Percentiles rank a stretch among this genome's conserved stretches.
These are phyloP conservation scores for Myiotriccus ornatus DNA, from an alignment of 2,797 vertebrate species.

Conservation along the genomic window DNA sequence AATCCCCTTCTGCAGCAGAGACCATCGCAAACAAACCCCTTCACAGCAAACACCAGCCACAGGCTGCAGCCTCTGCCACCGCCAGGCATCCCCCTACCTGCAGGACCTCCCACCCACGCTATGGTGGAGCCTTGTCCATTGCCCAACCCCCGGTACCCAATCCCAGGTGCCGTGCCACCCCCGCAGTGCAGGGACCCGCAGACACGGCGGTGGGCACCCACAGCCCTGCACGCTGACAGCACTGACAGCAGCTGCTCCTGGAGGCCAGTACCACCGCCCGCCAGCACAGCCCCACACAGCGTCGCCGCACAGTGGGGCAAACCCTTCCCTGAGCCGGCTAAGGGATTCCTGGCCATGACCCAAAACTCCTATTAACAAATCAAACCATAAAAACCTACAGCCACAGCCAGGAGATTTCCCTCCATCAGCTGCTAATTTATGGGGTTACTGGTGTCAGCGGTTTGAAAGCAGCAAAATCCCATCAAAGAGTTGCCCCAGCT, in stretches of 20 bases:
- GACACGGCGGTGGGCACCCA: neutral
- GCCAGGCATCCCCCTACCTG: neutral
- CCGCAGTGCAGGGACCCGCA: neutral
- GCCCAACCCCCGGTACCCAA: neutral
- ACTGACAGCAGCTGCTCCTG: neutral
- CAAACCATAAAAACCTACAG: slow-evolving; percentile 58
- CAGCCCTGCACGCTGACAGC: rapidly evolving
- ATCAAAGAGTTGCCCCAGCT: slow-evolving; percentile 36
- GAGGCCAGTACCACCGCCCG: rapidly evolving
- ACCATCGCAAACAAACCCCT: neutral
- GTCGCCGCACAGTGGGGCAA: rapidly evolving
- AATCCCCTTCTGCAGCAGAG: neutral
- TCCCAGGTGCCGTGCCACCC: neutral
- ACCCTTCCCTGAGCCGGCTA: neutral
- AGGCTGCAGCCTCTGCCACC: neutral
- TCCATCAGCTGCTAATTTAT: slow-evolving; percentile 68
- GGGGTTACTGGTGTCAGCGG: slow-evolving; percentile 69
- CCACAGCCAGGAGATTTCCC: slow-evolving; percentile 63
- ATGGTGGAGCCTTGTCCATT: rapidly evolving
- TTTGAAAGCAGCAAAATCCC: slow-evolving; percentile 65
- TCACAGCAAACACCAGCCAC: neutral
- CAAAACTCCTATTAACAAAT: slow-evolving; percentile 69
- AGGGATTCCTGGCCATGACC: slow-evolving; percentile 53
- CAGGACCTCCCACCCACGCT: rapidly evolving
- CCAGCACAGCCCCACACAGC: rapidly evolving